Evolutionary conservation across 2,113 vertebrate genomes (phyloP).

Genomic region (Ophiodon elongatus): DNA sequence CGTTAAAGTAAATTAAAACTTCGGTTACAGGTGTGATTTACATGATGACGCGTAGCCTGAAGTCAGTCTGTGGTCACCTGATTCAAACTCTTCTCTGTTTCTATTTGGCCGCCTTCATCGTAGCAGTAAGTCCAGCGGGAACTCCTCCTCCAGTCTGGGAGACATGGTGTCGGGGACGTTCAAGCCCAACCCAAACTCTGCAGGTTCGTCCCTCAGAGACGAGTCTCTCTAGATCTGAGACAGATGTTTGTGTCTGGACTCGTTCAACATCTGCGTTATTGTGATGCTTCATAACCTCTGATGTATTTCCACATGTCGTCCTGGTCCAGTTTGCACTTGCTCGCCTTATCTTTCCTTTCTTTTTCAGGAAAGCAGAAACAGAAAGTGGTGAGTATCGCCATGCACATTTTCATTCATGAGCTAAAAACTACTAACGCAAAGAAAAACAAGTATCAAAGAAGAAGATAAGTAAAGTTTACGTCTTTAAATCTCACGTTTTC

Average conservation of each 20-base stretch:
- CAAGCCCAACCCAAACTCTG: slow-evolving; percentile 92
- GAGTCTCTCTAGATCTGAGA: background rate
- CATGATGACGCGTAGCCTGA: no score
- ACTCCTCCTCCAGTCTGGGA: slow-evolving; percentile 97
- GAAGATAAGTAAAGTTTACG: background rate
- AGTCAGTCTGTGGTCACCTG: no score
- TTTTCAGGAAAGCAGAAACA: slow-evolving; percentile 97
- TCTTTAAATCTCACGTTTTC: no score
- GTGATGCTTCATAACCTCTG: background rate
- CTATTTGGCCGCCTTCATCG: background rate
- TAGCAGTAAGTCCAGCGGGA: slow-evolving; percentile 94
- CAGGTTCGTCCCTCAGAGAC: no score
- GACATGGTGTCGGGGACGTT: slow-evolving; percentile 98
- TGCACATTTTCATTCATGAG: background rate
- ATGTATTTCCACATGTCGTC: background rate
- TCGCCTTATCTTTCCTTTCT: slow-evolving; percentile 46
- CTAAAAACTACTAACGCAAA: no score
- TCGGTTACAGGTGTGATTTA: no score
- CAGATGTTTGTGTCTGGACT: background rate
- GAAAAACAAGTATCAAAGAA: no score
- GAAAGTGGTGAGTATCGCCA: slow-evolving; percentile 93
- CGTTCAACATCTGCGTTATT: background rate
- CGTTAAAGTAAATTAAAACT: no score
- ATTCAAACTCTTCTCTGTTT: slow-evolving; percentile 9
- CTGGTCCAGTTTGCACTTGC: no score